Evolutionary conservation across 2,113 vertebrate species (phyloP), one percentile per base, ranked within the genome.

Genomic region (Ascaphus truei): DNA sequence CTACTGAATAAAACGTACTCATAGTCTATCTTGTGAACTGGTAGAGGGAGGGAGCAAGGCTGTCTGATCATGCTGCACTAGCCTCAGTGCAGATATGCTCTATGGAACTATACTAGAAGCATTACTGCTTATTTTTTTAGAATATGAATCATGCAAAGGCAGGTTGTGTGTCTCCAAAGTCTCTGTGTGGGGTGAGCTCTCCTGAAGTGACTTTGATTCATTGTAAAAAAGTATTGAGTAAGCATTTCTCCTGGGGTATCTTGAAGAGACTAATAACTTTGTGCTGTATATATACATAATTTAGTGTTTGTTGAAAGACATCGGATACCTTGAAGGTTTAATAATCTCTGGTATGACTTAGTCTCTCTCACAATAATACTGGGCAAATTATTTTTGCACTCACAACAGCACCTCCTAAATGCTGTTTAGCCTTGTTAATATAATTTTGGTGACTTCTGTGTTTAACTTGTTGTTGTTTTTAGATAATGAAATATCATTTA

Each of bases 341-440:
- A 62, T 61, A 29, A 61, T 27, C 59, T 16, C 25, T 62, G 25
- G 59, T 62, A 45, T 29, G 59, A 45, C n/a, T 62, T 62, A 18
- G 23, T 3, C 10, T 45, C 37, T 18, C 26, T 25, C 33, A 59
- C 36, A 25, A 26, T 36, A 59, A 59, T 39, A 26, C 22, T 16
- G 23, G 25, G 7, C 20, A 39, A 36, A 20, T 25, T 23, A 25
- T 36, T 23, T 34, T 36, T 39, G 34, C 31, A 26, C 31, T 31
- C n/a, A n/a, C n/a, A n/a, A n/a, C n/a, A n/a, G n/a, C n/a, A n/a
- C n/a, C n/a, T n/a, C n/a, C n/a, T n/a, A n/a, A n/a, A n/a, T n/a
- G n/a, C n/a, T n/a, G n/a, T n/a, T n/a, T n/a, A n/a, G n/a, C n/a
- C n/a, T n/a, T n/a, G n/a, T 57, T 16, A 25, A 26, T 41, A n/a